Percentiles rank a stretch among this genome's conserved stretches.
Conservation (phyloP, 2,797 vertebrate species). For the Pteropus rufus region DNA sequence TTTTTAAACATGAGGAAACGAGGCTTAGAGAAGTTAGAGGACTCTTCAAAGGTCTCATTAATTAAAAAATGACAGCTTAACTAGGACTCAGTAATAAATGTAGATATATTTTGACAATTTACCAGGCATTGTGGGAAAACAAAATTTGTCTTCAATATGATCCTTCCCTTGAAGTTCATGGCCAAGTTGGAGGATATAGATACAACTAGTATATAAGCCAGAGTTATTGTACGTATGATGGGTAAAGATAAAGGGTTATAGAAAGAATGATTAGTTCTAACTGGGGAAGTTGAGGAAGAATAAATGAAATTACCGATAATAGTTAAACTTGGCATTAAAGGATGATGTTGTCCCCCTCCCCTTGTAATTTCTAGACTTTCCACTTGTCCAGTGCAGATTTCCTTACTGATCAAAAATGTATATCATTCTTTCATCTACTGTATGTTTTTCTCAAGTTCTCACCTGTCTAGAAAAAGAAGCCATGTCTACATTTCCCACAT, state of each 20-base stretch:
- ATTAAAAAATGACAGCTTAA: not conserved
- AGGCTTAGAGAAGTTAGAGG: not conserved
- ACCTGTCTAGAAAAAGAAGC: not conserved
- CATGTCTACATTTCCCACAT: not conserved
- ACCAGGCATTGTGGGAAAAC: not conserved
- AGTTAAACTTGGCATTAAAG: not conserved
- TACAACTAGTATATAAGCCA: not conserved
- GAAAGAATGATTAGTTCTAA: not conserved
- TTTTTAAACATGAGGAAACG: conserved; percentile 18
- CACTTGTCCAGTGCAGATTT: not conserved
- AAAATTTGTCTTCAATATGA: not conserved
- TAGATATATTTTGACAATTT: not conserved
- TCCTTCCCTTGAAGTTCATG: not conserved
- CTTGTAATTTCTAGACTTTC: not conserved
- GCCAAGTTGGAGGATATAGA: not conserved
- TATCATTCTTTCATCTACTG: not conserved
- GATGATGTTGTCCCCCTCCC: not conserved
- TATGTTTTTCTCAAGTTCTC: not conserved
- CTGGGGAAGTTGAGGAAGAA: not conserved
- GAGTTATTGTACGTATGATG: not conserved
- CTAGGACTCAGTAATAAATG: not conserved
- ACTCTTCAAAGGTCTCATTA: not conserved
- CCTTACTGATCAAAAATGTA: not conserved
- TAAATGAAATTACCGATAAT: not conserved
- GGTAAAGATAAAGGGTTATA: not conserved